Evolutionary conservation across 2,113 vertebrate species (phyloP), one percentile per base, ranked within the genome.

Genomic region (Osmerus mordax): DNA sequence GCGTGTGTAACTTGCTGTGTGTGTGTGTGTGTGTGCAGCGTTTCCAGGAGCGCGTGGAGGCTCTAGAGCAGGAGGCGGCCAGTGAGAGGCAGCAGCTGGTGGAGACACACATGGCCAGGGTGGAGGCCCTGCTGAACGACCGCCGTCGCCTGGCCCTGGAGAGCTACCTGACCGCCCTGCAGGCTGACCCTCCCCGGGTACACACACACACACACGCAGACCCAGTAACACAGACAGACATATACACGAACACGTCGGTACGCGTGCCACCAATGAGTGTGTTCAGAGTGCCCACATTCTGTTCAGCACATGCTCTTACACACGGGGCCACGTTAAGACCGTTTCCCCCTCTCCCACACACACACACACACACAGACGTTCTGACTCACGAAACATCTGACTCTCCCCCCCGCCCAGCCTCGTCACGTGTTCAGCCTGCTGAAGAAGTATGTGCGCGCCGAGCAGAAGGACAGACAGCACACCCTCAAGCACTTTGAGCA

Each of bases 31-130:
- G 9, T 11, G 13, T 70, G 60, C 85, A 99, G 97, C 97, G 94
- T 78, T 99, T 98, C 94, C 97, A 99, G 92, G 96, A 98, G 87
- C 97, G 97, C 87, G 97, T 98, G 72, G 97, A 99, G 77, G 94
- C 94, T 0, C 84, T 99, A 88, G 97, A 99, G 84, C 97, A 98
- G 89, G 96, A 99, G 88, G 97, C 96, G 0, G 96, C 97, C 29
- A 97, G 95, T 0, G 97, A 99, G 87, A 91, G 97, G 0, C 97
- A 99, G 78, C 97, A 99, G 88, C 84, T 99, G 80, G 97, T 99
- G 69, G 97, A 99, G 90, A 98, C 97, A 0, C 97, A 99, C 84
- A 98, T 98, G 97, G 96, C 96, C 23, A 89, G 97, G 3, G 97
- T 99, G 72, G 97, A 99, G 81, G 96, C 97, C 36, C 95, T 98